Conservation (phyloP, 2,797 vertebrate genomes). For the Anabacerthia variegaticeps region DNA sequence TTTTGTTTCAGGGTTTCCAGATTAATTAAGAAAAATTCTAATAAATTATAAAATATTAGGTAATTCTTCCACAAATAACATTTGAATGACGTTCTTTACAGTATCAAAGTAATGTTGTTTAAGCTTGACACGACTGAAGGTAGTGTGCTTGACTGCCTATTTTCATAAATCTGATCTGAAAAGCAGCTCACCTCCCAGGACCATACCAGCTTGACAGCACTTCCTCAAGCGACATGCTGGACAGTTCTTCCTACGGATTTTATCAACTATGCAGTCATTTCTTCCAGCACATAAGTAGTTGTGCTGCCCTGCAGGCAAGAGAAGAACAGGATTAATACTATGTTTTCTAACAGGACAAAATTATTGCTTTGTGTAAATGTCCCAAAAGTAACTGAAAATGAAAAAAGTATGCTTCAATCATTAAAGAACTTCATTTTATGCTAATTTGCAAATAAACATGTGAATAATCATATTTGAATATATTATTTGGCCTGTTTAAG, state of each 20-base stretch:
- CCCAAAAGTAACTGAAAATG: not conserved
- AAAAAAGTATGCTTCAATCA: not conserved
- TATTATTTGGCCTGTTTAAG: not conserved
- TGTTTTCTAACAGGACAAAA: not conserved
- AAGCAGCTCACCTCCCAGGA: slow-evolving; percentile 90
- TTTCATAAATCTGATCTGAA: not conserved
- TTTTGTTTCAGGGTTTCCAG: not conserved
- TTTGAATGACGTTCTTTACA: not conserved
- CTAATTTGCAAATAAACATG: not conserved
- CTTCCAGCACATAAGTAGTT: slow-evolving; percentile 97
- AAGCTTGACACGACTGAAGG: not conserved
- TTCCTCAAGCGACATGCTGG: slow-evolving; percentile 95
- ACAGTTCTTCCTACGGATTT: slow-evolving; percentile 97
- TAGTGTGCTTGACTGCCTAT: not conserved
- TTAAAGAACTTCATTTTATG: not conserved
- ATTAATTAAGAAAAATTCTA: not conserved
- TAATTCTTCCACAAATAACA: not conserved
- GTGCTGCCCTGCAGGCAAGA: slow-evolving; percentile 86
- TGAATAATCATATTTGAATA: not conserved
- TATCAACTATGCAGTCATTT: slow-evolving; percentile 99
- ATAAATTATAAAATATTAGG: not conserved
- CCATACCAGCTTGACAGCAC: slow-evolving; percentile 97
- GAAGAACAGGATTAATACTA: not conserved
- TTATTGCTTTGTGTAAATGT: not conserved
- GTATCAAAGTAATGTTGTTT: not conserved